Evolutionary conservation across 2,888 invertebrate species (phyloP), one percentile per base, ranked within the genome.

Genomic region (Allygus modestus): DNA sequence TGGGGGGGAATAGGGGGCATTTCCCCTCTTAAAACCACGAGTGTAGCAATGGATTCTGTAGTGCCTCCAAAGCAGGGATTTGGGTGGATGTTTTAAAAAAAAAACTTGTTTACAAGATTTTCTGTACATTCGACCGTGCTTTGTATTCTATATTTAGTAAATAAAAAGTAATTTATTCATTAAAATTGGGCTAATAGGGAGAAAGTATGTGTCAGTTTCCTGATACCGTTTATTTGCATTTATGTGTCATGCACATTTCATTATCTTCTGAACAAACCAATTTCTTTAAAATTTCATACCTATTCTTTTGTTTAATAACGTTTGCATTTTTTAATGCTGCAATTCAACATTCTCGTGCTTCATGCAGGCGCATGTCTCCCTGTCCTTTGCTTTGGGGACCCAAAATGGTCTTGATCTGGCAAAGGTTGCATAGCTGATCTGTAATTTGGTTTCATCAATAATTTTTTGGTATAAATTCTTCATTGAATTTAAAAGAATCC

Each of bases 321-420:
- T 65, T 4, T 4, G n/a, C 20, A 15, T 15, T 65, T 15, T 65
- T 65, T 51, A 65, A 23, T 23, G 65, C 23, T 7, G 15, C 4
- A 9, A 65, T 65, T 65, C 23, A 65, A 65, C 5, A 28, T 65
- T 65, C 20, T 65, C 65, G 20, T 65, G 65, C 4, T 28, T 9
- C 12, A 65, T 15, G 15, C 65, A 65, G 12, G 65, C 65, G 31
- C 65, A 65, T 9, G 65, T 65, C 20, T 65, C 65, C 15, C 65
- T 65, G 65, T 65, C 65, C 5, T 15, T 2, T 2, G 15, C 15
- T 23, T 65, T 65, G 15, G 65, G 65, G 2, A 2, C 65, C 65
- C 65, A 65, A 65, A 65, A 65, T 28, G 65, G 65, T 65, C 65
- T 65, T 28, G 65, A 65, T 65, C 65, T 65, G 5, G 31, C 7